Conservation (phyloP, 2,888 invertebrate species). For the Polydesmus complanatus region DNA sequence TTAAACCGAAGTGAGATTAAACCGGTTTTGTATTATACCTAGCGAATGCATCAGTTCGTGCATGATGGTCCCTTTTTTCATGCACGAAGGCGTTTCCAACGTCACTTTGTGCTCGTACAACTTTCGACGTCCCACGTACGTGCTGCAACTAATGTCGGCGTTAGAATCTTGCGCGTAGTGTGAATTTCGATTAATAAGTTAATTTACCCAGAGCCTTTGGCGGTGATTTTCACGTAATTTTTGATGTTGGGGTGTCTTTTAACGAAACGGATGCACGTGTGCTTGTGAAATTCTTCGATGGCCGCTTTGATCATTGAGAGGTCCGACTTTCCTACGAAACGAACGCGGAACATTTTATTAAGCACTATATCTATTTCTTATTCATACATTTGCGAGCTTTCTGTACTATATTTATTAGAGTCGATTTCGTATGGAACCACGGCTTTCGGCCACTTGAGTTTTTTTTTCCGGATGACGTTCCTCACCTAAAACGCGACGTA, state of each 20-base stretch:
- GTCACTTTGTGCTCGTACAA: constrained; percentile 37
- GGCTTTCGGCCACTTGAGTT: not conserved
- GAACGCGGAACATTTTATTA: too few species aligned
- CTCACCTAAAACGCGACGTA: not conserved
- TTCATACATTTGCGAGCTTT: not conserved
- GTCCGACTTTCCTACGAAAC: not conserved
- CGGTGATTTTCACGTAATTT: too few species aligned
- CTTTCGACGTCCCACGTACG: constrained; percentile 37
- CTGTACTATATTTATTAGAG: not conserved
- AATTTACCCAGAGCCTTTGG: too few species aligned
- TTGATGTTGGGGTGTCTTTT: too few species aligned
- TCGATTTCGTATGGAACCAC: not conserved
- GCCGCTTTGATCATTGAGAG: not conserved
- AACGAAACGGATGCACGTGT: not conserved
- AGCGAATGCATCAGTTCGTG: constrained; percentile 38
- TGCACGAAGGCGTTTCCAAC: constrained; percentile 31
- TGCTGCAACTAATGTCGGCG: constrained; percentile 32
- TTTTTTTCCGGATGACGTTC: not conserved
- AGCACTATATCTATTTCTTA: not conserved
- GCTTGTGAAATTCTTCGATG: not conserved
- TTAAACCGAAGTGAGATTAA: too few species aligned
- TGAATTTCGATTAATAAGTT: not conserved
- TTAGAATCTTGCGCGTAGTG: not conserved
- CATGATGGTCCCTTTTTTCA: constrained; percentile 33
- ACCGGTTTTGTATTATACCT: too few species aligned